These are phyloP conservation scores for Caenorhabditis sulstoni DNA, from an alignment of 2,888 invertebrate species.

Conservation along the genomic window DNA sequence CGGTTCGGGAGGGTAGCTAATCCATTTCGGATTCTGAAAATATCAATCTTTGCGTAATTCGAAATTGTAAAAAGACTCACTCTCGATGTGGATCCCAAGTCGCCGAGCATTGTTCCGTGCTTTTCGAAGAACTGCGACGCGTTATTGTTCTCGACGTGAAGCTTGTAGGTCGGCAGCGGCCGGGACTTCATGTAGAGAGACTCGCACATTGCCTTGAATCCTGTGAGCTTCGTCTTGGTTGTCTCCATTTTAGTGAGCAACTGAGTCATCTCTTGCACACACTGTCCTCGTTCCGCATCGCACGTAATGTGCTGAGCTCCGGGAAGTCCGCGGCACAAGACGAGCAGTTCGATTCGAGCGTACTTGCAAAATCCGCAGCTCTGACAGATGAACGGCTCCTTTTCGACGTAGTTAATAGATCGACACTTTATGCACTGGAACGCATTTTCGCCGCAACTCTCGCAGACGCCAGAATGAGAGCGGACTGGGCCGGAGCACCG, in stretches of 20 bases:
- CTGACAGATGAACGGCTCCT: slow-evolving; percentile 98
- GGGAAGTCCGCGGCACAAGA: slow-evolving; percentile 92
- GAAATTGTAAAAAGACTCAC: background rate
- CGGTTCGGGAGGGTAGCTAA: background rate
- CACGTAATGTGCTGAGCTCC: slow-evolving; percentile 96
- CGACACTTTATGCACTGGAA: slow-evolving; percentile 99
- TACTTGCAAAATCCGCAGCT: slow-evolving; percentile 99
- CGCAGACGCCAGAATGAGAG: slow-evolving; percentile 96
- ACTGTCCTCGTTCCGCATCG: slow-evolving; percentile 88
- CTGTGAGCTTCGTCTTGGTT: slow-evolving; percentile 91
- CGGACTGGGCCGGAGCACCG: slow-evolving; percentile 94
- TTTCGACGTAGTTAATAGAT: slow-evolving; percentile 98
- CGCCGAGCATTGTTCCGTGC: slow-evolving; percentile 16
- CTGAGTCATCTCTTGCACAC: slow-evolving; percentile 87
- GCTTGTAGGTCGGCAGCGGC: slow-evolving; percentile 47
- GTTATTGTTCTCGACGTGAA: slow-evolving; percentile 62
- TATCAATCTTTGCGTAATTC: background rate
- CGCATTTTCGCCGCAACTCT: slow-evolving; percentile 97
- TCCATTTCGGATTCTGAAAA: too few relatives aligned
- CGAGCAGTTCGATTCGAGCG: slow-evolving; percentile 96
- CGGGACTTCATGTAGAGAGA: slow-evolving; percentile 83
- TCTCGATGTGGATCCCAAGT: background rate
- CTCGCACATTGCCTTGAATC: slow-evolving; percentile 87
- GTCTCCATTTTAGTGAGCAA: slow-evolving; percentile 94
- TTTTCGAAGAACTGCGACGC: slow-evolving; percentile 43